These are phyloP conservation scores for Menura novaehollandiae DNA, from an alignment of 2,113 vertebrate species.

Conservation along the genomic window DNA sequence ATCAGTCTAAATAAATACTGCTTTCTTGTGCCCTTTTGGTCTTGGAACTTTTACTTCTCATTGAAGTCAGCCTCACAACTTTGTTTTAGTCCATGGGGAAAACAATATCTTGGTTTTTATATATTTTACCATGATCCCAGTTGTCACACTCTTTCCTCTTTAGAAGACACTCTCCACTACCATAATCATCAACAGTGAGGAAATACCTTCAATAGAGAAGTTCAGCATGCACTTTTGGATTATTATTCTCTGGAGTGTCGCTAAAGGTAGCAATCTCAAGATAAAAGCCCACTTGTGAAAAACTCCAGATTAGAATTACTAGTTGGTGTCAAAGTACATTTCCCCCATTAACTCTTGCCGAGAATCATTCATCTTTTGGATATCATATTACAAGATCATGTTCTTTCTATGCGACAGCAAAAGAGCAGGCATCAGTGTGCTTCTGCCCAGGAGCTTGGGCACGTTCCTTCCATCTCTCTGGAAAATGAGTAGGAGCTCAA, in stretches of 20 bases:
- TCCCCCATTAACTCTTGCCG: not conserved
- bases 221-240: not conserved
- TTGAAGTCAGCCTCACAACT: not conserved
- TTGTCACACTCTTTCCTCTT: not conserved
- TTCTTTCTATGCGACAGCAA: not conserved
- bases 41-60: not conserved
- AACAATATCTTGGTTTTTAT: not conserved
- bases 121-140: not conserved
- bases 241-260: not conserved
- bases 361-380: not conserved
- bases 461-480: not conserved
- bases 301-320: not conserved
- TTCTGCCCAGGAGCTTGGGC: not conserved
- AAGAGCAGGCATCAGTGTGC: not conserved
- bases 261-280: not conserved
- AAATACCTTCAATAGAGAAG: not conserved
- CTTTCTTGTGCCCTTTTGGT: not conserved
- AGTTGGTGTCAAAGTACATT: not conserved
- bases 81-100: not conserved
- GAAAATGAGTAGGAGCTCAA: not conserved
- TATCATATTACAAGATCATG: not conserved
- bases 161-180: not conserved
- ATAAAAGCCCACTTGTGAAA: not conserved
- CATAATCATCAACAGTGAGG: not conserved
- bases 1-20: not conserved